Base-by-base conservation (phyloP, 2,113 vertebrate species). In the Hystrix brachyura region DNA sequence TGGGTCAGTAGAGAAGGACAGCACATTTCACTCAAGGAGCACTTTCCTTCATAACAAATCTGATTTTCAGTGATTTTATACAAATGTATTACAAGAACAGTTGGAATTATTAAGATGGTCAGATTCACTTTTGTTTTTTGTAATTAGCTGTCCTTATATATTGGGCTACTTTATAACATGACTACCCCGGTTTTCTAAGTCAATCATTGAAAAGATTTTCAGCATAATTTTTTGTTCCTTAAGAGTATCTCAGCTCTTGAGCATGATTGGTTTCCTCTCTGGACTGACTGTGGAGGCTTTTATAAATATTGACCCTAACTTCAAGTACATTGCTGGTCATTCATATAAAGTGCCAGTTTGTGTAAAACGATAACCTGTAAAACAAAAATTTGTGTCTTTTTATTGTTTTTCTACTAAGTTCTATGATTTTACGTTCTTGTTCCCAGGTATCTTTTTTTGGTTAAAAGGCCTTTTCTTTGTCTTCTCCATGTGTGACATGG, bases 391-490 rank as follows among this genome's bases (percentile, higher is more conserved):
- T 76, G 89, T 29, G 5, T 51, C 59, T 80, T 78, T 38, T 43
- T 25, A 51, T 48, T 67, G 25, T 34, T 85, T 96, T 83, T 85
- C 88, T 97, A 43, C 23, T 5, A 74, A 4, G 46, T 3, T 55
- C 15, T 48, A 81, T 62, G 25, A 95, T 62, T 92, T 83, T 67
- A 67, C 67, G 67, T 87, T 59, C 21, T 60, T 79, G 80, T 53
- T 38, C 5, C 0, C 74, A 23, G 14, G 62, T 90, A 32, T 86
- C 69, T 97, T 93, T 91, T 74, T 78, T 94, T 90, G 90, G 51
- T 48, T 94, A 84, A 97, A 92, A 92, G 55, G 74, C 29, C 23
- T 79, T 94, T 96, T 67, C 9, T 59, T 82, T 97, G 48, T 85
- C 14, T 83, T 32, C 53, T 94, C 76, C 82, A 89, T 21, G 0